A percentile compares a stretch with the other conserved stretches of the same genome.
phyloP scores from a whole-genome alignment of 1,140 invertebrate species.

The Magallana angulata region DNA sequence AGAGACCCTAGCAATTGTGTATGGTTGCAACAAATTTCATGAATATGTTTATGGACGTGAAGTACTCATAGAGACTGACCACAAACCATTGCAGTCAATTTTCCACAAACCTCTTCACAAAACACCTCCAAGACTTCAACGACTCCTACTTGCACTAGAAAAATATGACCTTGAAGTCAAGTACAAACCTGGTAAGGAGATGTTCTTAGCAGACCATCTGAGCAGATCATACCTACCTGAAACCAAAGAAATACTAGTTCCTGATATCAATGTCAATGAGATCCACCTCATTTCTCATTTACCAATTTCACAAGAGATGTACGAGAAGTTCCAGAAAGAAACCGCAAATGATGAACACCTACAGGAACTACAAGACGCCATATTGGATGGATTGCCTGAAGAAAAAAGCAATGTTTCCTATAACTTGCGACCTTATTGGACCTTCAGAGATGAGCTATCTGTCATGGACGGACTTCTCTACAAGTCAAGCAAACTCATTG shows the following conservation, averaged over 20 bases:
- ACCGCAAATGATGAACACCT: constrained; percentile 45
- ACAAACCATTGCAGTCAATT: constrained; percentile 71
- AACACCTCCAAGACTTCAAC: constrained; percentile 60
- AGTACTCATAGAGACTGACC: constrained; percentile 69
- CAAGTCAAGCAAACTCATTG: constrained; percentile 48
- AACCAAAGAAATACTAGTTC: constrained; percentile 35
- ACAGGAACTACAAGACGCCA: constrained; percentile 17
- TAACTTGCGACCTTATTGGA: constrained; percentile 46
- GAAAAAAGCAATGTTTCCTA: constrained; percentile 15
- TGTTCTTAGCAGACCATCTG: constrained; percentile 55
- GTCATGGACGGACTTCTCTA: constrained; percentile 52
- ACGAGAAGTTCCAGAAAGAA: constrained; percentile 17
- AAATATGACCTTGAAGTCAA: constrained; percentile 58
- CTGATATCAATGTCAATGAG: constrained; percentile 46
- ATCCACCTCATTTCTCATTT: constrained; percentile 58
- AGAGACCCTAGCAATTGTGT: constrained; percentile 81
- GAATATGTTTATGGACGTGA: constrained; percentile 79
- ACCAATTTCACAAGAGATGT: constrained; percentile 24
- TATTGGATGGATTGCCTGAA: constrained; percentile 57
- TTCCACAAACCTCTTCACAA: constrained; percentile 59
- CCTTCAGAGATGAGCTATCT: constrained; percentile 53
- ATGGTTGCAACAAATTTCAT: constrained; percentile 80
- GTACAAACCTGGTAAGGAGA: constrained; percentile 55
- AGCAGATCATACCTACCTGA: constrained; percentile 48
- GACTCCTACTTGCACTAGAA: constrained; percentile 60